Evolutionary conservation across 1,140 invertebrate species (phyloP).

Genomic region (Metopolophium dirhodum): DNA sequence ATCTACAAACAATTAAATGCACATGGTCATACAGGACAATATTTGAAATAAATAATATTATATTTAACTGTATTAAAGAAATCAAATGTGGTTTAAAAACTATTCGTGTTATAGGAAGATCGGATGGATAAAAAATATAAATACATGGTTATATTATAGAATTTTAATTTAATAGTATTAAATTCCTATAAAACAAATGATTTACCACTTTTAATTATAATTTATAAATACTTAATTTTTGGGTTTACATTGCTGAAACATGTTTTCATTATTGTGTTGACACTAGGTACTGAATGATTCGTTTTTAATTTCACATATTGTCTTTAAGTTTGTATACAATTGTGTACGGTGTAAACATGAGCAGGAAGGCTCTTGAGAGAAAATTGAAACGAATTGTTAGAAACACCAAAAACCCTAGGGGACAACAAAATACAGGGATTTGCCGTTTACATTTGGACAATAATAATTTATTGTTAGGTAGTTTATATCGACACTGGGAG

Average conservation of each 20-base stretch:
- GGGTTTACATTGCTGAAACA: neutral
- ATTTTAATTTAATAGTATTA: neutral
- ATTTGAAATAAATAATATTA: neutral
- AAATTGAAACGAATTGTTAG: conserved; percentile 45
- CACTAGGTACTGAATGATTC: neutral
- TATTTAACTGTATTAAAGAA: neutral
- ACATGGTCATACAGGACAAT: neutral
- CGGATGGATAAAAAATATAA: neutral
- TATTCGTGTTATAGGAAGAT: neutral
- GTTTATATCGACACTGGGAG: neutral
- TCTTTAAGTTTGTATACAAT: neutral
- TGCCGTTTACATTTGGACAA: neutral
- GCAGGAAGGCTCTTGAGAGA: neutral
- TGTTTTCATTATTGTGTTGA: neutral
- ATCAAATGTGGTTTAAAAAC: neutral
- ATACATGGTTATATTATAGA: neutral
- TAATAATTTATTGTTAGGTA: conserved; percentile 54
- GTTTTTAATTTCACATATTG: conserved; percentile 17
- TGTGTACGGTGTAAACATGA: neutral
- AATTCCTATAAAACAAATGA: neutral
- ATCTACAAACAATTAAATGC: neutral
- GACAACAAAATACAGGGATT: neutral
- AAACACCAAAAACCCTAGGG: neutral
- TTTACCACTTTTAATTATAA: neutral
- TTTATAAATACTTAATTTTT: neutral